Evolutionary conservation across 1,140 invertebrate species (phyloP).

Genomic region (Hyphantria cunea): DNA sequence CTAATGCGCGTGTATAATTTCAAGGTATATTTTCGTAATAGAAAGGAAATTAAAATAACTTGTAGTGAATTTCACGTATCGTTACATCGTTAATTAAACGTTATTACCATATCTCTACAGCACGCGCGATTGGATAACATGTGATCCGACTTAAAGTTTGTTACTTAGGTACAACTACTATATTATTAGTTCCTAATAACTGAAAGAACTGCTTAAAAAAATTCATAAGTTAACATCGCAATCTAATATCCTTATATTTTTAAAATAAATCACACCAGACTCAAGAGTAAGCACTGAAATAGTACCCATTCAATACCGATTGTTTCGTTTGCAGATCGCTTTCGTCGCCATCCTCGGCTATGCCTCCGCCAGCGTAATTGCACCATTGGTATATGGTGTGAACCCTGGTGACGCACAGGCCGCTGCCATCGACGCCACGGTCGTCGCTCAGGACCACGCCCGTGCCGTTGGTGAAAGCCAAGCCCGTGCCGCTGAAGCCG

Average conservation of each 20-base stretch:
- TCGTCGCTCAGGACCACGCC: slow-evolving; percentile 60
- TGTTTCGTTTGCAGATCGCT: slow-evolving; percentile 52
- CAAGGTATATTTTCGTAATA: slow-evolving; percentile 6
- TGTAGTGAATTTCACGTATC: slow-evolving; percentile 4
- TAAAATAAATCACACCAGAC: no score
- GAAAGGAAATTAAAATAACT: slow-evolving; percentile 3
- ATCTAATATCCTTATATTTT: no score
- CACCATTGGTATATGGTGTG: slow-evolving; percentile 54
- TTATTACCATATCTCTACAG: neutral
- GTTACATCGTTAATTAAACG: neutral
- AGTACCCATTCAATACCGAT: no score
- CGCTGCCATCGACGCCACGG: slow-evolving; percentile 66
- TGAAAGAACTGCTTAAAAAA: no score
- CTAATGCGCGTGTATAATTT: slow-evolving; percentile 16
- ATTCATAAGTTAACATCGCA: no score
- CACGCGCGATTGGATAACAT: no score
- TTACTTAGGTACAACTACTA: no score
- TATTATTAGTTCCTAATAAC: no score
- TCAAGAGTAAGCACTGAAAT: no score
- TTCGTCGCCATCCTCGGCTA: slow-evolving; percentile 74
- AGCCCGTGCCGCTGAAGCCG: slow-evolving; percentile 65
- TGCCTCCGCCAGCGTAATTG: slow-evolving; percentile 63
- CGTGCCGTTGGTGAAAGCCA: slow-evolving; percentile 63
- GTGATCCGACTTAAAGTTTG: no score
- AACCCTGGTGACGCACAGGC: slow-evolving; percentile 70